Conservation (phyloP, 2,797 vertebrate species). For the Rhinichthys osculus region DNA sequence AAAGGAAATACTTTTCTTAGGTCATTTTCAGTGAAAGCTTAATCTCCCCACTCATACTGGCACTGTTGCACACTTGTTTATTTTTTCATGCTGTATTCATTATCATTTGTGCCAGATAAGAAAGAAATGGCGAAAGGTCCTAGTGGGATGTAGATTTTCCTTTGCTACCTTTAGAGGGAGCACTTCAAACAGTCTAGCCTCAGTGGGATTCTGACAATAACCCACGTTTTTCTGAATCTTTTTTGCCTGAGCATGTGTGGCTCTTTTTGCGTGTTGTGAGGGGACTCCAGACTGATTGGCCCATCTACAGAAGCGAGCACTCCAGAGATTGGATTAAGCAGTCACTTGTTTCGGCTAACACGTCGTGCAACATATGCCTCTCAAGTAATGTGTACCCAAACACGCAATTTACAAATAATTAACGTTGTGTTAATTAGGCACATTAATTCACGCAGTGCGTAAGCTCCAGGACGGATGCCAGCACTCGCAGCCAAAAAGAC, state of each 20-base stretch:
- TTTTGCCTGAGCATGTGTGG: slow-evolving; percentile 68
- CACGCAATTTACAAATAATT: slow-evolving; percentile 99
- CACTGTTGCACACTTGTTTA: neutral
- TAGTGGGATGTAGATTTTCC: neutral
- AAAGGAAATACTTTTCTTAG: neutral
- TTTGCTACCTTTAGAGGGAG: slow-evolving; percentile 9
- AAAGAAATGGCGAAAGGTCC: neutral
- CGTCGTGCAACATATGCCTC: slow-evolving; percentile 96
- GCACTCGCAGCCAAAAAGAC: slow-evolving; percentile 89
- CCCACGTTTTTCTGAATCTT: slow-evolving; percentile 65
- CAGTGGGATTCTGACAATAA: slow-evolving; percentile 16
- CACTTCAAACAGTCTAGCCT: slow-evolving; percentile 13
- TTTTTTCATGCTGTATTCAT: neutral
- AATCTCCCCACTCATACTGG: neutral
- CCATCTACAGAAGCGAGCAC: slow-evolving; percentile 82
- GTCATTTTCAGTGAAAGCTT: neutral
- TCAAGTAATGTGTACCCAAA: slow-evolving; percentile 99
- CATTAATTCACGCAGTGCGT: slow-evolving; percentile 96
- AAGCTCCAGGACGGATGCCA: slow-evolving; percentile 95
- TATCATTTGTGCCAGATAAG: neutral
- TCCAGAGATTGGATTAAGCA: slow-evolving; percentile 94
- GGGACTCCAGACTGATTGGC: slow-evolving; percentile 81
- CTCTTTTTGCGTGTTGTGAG: slow-evolving; percentile 75
- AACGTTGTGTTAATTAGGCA: slow-evolving; percentile 99
- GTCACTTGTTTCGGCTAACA: slow-evolving; percentile 92